Base-by-base conservation (phyloP, 2,888 invertebrate species). In the Emmelina monodactyla region DNA sequence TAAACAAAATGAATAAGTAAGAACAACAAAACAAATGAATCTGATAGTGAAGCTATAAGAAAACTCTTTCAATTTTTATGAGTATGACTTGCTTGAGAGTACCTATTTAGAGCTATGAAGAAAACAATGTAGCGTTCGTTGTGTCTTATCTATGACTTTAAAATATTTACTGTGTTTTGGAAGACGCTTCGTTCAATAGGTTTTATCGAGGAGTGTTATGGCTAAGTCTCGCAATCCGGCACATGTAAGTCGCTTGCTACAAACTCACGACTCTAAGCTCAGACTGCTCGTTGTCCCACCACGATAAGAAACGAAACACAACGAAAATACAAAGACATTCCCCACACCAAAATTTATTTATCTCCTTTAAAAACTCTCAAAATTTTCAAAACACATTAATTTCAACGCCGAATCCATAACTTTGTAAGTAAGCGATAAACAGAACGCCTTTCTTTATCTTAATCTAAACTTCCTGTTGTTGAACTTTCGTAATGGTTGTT, bases 381-480 rank as follows among this genome's bases (percentile, higher is more conserved):
- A 14, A 19, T 11, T 10, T 35, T 31, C 25, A 16, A 48, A 50
- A 40, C 37, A 39, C 54, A 58, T 55, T 58, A 58, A 60, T 56
- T 57, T 54, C 55, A 58, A 58, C 47, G 49, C 5, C 47, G 51
- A 53, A 55, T 52, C 49, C 43, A 47, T 49, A 62, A 62, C 58
- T 63, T 66, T 54, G 53, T 51, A 56, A 61, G 59, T 57, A 64
- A 62, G 54, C 51, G 69, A 70, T 70, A 69, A 66, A 53, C 60
- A 57, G 58, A 52, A 64, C 60, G 60, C 55, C 53, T 62, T 59
- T 58, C 54, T 50, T 62, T 63, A 71, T 71, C 67, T 67, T 61
- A 63, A 59, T 63, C 67, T 58, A 59, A 72, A 70, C 62, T 69
- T 67, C 45, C 54, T 60, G 62, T 63, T 73, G 68, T 66, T 72